Conservation (phyloP, 2,888 invertebrate genomes). For the Eristalinus aeneus region DNA sequence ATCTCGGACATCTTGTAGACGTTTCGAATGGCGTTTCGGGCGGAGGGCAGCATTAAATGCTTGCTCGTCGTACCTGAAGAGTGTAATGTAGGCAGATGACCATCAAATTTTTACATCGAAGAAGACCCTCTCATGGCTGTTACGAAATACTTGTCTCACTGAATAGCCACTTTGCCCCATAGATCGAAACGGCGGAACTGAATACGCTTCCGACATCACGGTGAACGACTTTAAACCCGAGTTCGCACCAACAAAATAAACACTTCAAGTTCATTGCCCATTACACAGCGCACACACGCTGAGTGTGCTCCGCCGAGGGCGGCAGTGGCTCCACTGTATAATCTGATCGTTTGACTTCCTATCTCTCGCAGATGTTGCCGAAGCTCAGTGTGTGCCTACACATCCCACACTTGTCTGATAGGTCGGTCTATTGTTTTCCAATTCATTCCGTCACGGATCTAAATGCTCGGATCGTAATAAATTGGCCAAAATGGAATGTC, state of each 20-base stretch:
- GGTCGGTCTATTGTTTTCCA: constrained; percentile 40
- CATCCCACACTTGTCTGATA: constrained; percentile 36
- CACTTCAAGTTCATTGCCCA: constrained; percentile 49
- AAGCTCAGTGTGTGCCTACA: background rate
- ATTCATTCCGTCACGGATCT: constrained; percentile 60
- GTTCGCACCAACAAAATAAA: constrained; percentile 6
- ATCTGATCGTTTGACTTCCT: constrained; percentile 12
- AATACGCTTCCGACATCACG: constrained; percentile 31
- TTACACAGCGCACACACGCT: background rate
- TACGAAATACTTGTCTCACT: background rate
- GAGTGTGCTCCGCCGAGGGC: background rate
- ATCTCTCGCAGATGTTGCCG: constrained; percentile 6
- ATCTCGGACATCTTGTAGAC: background rate
- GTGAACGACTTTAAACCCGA: constrained; percentile 25
- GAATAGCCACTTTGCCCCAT: background rate
- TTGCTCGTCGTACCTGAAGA: background rate
- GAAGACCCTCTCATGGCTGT: background rate
- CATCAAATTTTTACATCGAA: background rate
- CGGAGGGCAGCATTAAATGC: background rate
- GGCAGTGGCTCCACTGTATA: background rate
- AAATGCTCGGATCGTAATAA: constrained; percentile 41
- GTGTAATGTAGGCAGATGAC: background rate
- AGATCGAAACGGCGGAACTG: constrained; percentile 25
- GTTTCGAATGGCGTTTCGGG: background rate
- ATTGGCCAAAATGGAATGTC: constrained; percentile 60